Evolutionary conservation across 2,113 vertebrate genomes (phyloP).

Genomic region (Vimba vimba): DNA sequence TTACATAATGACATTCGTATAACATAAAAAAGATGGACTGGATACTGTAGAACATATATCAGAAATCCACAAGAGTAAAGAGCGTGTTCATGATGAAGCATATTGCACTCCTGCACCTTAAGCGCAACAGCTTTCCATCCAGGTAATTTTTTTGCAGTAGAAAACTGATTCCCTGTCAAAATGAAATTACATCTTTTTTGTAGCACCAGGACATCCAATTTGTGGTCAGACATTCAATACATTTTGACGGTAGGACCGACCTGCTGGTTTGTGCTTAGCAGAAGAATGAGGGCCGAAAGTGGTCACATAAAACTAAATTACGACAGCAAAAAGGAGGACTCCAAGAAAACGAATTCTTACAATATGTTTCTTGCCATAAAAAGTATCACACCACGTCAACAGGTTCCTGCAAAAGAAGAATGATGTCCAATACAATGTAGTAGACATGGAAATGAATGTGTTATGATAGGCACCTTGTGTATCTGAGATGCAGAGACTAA

Average conservation of each 20-base stretch:
- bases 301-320: background rate
- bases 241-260: background rate
- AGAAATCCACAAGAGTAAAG: background rate
- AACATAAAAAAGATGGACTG: background rate
- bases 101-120: background rate
- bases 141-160: background rate
- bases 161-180: slow-evolving; percentile 19
- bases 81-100: background rate
- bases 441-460: slow-evolving; percentile 53
- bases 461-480: slow-evolving; percentile 34
- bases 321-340: background rate
- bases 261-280: background rate
- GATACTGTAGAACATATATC: background rate
- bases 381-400: background rate
- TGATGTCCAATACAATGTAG: slow-evolving; percentile 2
- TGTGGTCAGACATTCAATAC: background rate
- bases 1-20: background rate
- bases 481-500: slow-evolving; percentile 42
- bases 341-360: background rate
- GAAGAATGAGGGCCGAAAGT: background rate
- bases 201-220: slow-evolving; percentile 17
- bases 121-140: background rate
- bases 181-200: slow-evolving; percentile 9
- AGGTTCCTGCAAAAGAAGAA: background rate
- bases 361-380: background rate